These are phyloP conservation scores for Pampusana beccarii DNA, from an alignment of 2,113 vertebrate species.

Conservation along the genomic window DNA sequence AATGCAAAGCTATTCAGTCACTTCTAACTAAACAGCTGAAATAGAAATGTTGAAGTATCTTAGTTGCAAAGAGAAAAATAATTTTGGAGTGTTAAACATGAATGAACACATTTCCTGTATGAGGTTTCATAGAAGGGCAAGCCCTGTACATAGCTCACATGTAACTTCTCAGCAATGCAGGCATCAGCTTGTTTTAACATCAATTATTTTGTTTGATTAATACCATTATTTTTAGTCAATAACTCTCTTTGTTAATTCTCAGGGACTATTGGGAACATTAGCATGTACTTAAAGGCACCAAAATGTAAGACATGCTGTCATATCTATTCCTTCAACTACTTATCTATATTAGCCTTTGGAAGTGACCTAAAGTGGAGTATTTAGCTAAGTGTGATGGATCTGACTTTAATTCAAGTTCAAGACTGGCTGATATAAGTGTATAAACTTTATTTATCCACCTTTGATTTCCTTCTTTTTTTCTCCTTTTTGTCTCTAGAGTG, in stretches of 20 bases:
- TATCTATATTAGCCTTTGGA: background rate
- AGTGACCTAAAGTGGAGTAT: background rate
- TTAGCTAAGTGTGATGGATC: background rate
- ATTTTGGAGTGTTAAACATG: background rate
- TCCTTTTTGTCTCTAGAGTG: background rate
- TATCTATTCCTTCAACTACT: background rate
- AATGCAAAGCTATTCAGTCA: background rate
- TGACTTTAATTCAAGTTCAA: background rate
- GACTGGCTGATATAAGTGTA: background rate
- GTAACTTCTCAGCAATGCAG: background rate
- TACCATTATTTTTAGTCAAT: background rate
- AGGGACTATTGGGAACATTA: background rate
- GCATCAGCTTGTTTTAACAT: background rate
- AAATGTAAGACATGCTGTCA: background rate
- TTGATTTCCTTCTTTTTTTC: background rate
- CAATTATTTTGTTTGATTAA: background rate
- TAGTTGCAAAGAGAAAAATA: background rate
- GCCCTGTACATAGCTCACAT: background rate
- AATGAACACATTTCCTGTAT: background rate
- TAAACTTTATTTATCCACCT: background rate
- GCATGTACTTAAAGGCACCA: background rate
- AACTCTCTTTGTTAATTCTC: background rate
- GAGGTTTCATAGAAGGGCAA: background rate
- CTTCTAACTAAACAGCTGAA: background rate
- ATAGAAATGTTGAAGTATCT: background rate